phyloP scores from a whole-genome alignment of 2,113 vertebrate species.

The Thymallus thymallus region DNA sequence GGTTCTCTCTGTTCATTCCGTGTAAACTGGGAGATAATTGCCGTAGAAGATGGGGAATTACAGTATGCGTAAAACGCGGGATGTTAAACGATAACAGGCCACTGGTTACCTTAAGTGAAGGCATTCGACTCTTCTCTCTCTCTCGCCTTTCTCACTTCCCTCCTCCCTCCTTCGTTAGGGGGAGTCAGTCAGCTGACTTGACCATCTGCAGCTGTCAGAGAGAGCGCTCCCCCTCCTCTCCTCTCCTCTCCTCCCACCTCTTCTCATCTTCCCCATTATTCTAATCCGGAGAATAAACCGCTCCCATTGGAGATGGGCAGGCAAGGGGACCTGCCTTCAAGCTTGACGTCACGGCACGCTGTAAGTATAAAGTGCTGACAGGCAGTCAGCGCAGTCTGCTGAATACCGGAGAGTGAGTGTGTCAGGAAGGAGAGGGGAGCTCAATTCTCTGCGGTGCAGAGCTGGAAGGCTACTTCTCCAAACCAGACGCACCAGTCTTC shows the following conservation, averaged over 20 bases:
- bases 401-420: slow-evolving; percentile 65
- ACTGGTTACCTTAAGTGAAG: slow-evolving; percentile 36
- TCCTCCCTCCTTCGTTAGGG: slow-evolving; percentile 52
- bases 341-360: slow-evolving; percentile 70
- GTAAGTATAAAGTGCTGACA: slow-evolving; percentile 66
- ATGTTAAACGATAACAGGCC: slow-evolving; percentile 5
- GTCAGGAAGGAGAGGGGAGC: slow-evolving; percentile 67
- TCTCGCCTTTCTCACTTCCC: slow-evolving; percentile 28
- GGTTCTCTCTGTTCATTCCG: background rate
- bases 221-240: background rate
- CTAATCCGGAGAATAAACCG: slow-evolving; percentile 39
- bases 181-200: slow-evolving; percentile 81
- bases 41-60: background rate
- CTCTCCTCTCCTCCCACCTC: slow-evolving; percentile 32
- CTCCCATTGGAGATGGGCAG: slow-evolving; percentile 65
- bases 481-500: slow-evolving; percentile 61
- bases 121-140: slow-evolving; percentile 40
- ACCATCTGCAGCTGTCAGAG: slow-evolving; percentile 68
- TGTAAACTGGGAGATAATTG: slow-evolving; percentile 2
- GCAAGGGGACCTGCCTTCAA: slow-evolving; percentile 40
- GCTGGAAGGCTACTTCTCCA: slow-evolving; percentile 74
- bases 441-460: slow-evolving; percentile 80
- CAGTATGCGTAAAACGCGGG: slow-evolving; percentile 8
- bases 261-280: slow-evolving; percentile 52
- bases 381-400: slow-evolving; percentile 67